Percentiles rank a stretch among this genome's conserved stretches.
phyloP scores from a whole-genome alignment of 2,888 invertebrate species.

The Oegoconia quadripuncta region DNA sequence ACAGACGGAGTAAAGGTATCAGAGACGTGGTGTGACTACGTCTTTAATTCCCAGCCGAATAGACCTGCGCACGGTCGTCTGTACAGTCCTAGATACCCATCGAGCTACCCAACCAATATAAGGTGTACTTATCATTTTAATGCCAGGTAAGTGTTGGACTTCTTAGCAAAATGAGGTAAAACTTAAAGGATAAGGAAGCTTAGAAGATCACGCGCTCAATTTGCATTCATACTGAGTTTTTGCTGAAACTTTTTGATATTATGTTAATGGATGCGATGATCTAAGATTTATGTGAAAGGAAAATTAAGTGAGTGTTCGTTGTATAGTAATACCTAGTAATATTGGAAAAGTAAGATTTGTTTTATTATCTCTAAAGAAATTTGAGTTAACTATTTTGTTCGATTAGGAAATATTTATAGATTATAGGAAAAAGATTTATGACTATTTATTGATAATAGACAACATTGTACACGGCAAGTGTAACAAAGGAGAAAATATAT shows the following conservation, averaged over 20 bases:
- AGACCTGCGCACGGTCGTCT: conserved; percentile 85
- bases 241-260: conserved; percentile 8
- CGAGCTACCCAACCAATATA: conserved; percentile 94
- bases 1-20: conserved; percentile 87
- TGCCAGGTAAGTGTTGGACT: conserved; percentile 82
- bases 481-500: background rate
- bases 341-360: background rate
- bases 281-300: background rate
- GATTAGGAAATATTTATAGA: too few species aligned
- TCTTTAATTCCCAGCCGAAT: conserved; percentile 86
- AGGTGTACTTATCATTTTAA: conserved; percentile 93
- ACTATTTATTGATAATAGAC: too few species aligned
- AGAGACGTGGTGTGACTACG: conserved; percentile 91
- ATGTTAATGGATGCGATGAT: conserved; percentile 7
- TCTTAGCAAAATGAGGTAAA: conserved; percentile 2
- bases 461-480: background rate
- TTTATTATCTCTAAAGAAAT: too few species aligned
- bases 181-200: conserved; percentile 9
- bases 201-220: conserved; percentile 14
- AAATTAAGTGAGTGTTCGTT: background rate
- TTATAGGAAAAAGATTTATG: too few species aligned
- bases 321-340: background rate
- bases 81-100: conserved; percentile 96
- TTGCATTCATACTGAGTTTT: conserved; percentile 10
- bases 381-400: background rate